Base-by-base conservation (phyloP, 1,140 invertebrate genomes). In the Drosophila sechellia region DNA sequence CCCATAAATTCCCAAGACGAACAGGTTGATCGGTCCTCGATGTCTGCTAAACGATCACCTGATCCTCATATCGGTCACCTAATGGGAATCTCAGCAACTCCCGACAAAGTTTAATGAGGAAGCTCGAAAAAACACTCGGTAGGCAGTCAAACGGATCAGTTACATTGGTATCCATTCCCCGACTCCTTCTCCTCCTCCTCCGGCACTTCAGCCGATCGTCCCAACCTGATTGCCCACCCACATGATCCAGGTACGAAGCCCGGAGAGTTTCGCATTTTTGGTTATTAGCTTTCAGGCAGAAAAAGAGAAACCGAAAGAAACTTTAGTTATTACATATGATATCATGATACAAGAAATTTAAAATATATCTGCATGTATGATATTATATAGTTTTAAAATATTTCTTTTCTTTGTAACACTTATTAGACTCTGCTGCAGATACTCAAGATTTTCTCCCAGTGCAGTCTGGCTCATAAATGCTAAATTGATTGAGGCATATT, bases 401-500 rank as follows among this genome's bases (percentile, higher is more conserved):
- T 27, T 27, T 5, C 5, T 27, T 27, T 27, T 27, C 0, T 5
- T 27, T 27, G 5, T 4, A 0, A 27, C 5, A 5, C 5, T 27
- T 27, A 6, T 1, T 0, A 27, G 27, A 27, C 27, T 22, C 20
- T 22, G 3, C 20, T 2, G 2, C 20, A 22, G 20, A 34, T 34
- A 34, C 5, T 34, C 5, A 12, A 12, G 15, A 10, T 35, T 58
- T 58, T 46, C 6, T 35, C 3, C 20, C 31, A 31, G 48, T 75
- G 81, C 77, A 48, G 59, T 40, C 52, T 46, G 35, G 75, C 75
- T 78, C 79, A 87, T 78, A 86, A 86, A 80, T 87, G 81, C 87
- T 87, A 81, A 89, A 89, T 79, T 87, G 84, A 87, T 87, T 89
- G 84, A 89, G 71, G 79, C 79, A 77, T 81, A 73, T 69, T 70